Conservation (phyloP, 2,797 vertebrate species). For the Poliocrania exsul region DNA sequence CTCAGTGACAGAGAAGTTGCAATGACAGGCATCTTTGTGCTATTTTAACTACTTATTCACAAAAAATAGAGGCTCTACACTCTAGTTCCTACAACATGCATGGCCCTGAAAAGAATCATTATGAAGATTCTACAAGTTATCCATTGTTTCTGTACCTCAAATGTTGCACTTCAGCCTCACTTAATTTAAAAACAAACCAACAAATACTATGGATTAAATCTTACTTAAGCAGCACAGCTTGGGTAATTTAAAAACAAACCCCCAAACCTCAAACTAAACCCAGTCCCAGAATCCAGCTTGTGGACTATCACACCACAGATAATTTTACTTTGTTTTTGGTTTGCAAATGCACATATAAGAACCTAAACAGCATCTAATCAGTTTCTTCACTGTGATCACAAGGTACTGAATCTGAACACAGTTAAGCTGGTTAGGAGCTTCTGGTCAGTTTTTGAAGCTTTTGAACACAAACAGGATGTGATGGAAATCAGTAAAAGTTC, state of each 20-base stretch:
- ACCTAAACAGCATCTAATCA: not conserved
- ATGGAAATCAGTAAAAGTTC: not conserved
- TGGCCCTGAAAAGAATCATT: not conserved
- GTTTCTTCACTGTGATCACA: not conserved
- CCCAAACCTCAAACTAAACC: not conserved
- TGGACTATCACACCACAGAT: not conserved
- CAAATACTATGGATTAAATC: not conserved
- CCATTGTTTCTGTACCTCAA: not conserved
- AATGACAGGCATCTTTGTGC: not conserved
- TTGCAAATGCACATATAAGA: not conserved
- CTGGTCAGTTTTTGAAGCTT: not conserved
- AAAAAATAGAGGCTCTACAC: not conserved
- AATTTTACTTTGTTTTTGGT: not conserved
- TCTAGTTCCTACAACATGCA: not conserved
- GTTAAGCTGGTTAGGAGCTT: not conserved
- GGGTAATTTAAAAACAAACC: not conserved
- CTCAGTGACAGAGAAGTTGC: not conserved
- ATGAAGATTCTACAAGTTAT: not conserved
- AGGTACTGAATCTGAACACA: not conserved
- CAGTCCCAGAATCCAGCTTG: not conserved
- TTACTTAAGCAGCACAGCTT: not conserved
- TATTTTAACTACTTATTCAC: not conserved
- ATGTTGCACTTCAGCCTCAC: not conserved
- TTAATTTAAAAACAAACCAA: not conserved
- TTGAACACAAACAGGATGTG: not conserved